Evolutionary conservation across 2,797 vertebrate species (phyloP), one percentile per base, ranked within the genome.

Genomic region (Morelia viridis): DNA sequence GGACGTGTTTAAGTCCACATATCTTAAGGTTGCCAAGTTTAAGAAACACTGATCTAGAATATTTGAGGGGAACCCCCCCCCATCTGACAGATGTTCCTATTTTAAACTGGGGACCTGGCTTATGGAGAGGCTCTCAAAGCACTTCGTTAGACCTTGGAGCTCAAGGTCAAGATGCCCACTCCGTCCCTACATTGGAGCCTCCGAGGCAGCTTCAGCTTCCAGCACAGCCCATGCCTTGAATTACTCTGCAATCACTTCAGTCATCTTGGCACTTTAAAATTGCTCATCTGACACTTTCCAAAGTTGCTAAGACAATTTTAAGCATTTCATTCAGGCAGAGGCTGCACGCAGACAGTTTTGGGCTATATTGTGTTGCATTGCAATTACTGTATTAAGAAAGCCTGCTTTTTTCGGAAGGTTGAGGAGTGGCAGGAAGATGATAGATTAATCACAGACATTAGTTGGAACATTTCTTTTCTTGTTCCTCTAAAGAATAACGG

Each of bases 181-280:
- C 31, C 46, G 19, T 84, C 88, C 22, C 76, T 62, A 28, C 57
- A 90, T 22, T 89, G 31, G 35, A 53, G 28, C 17, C 87, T 88
- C 86, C 92, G 90, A 22, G 1, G 60, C 22, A 61, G 60, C 60
- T 6, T 24, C 60, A 22, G 22, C 19, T 61, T 24, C 22, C 60
- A 61, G 94, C 93, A 95, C 91, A 93, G 94, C 93, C 95, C 91
- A 94, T 88, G 87, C 91, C 6, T 76, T 64, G 94, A 92, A 88
- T 60, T 61, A 83, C 17, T 86, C 62, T 26, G 84, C 89, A 76
- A n/a, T 88, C 62, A 83, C 87, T 92, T 93, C 62, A 89, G 91
- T 62, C 92, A 65, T 95, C 92, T 93, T 89, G 89, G 91, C 8
- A 92, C 93, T 60, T 56, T 8, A 93, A 92, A 92, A 85, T 61